Percentiles rank a stretch among this genome's conserved stretches.
Conservation (phyloP, 2,797 vertebrate species). For the Dromococcyx pavoninus region DNA sequence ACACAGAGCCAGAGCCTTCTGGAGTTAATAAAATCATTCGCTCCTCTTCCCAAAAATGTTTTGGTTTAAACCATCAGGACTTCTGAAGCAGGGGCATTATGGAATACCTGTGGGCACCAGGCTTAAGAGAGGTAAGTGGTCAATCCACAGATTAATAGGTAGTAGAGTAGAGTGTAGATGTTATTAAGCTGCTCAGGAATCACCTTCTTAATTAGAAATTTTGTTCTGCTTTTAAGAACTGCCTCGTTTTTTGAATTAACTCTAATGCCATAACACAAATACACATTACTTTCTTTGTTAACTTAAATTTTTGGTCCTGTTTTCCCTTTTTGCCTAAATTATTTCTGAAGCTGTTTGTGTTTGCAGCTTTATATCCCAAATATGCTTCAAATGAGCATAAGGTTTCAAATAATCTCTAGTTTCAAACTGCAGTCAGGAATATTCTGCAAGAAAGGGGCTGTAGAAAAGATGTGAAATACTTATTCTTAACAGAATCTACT, state of each 20-base stretch:
- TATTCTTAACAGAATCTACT: neutral
- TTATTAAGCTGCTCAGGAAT: neutral
- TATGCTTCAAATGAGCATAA: neutral
- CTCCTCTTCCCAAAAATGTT: neutral
- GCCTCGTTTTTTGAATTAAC: neutral
- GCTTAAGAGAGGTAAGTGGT: neutral
- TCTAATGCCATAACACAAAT: neutral
- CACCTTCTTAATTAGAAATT: neutral
- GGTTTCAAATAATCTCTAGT: neutral
- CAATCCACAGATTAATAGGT: neutral
- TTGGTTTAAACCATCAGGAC: neutral
- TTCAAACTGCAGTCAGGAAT: neutral
- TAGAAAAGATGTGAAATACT: neutral
- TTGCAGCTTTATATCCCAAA: neutral
- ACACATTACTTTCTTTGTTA: neutral
- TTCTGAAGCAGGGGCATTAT: neutral
- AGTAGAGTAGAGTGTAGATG: accelerated
- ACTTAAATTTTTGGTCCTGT: neutral
- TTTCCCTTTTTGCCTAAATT: neutral
- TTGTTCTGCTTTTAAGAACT: neutral
- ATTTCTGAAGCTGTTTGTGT: neutral
- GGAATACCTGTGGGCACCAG: neutral
- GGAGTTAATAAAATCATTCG: neutral
- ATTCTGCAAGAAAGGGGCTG: neutral
- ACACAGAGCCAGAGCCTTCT: neutral